Base-by-base conservation (phyloP, 2,888 invertebrate species). In the Ichneumoninae sp. region DNA sequence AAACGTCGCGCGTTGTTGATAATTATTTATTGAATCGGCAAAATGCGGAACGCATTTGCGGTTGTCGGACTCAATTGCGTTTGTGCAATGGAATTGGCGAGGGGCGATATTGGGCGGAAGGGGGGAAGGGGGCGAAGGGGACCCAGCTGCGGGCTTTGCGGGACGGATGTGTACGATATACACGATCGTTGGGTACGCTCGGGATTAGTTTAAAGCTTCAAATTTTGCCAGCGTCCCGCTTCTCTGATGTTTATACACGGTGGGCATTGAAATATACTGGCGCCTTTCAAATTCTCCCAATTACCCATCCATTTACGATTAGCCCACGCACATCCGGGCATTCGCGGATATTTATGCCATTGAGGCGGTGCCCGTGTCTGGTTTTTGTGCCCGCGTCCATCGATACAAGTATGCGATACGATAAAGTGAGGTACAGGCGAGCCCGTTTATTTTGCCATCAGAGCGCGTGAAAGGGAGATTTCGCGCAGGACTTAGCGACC, bases 1-100 rank as follows among this genome's bases (percentile, higher is more conserved):
- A 13, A 50, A 19, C 52, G 26, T 13, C 44, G 26, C 62, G 52
- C 47, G 60, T 71, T 66, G 80, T 76, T 72, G 80, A 76, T 76
- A 74, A 76, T 71, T 83, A 76, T 83, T 72, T 80, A 76, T 80
- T 60, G 66, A 71, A 71, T 79, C 71, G 68, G 57, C 75, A 71
- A 76, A 76, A 74, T 70, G 74, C 36, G 36, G 66, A 65, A 66
- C 36, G 69, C 50, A 40, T 50, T 30, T 22, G 22, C 47, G 70
- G 65, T 47, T 19, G 60, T 65, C 52, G 26, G 57, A 50, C 71
- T 71, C 33, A 71, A 70, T 80, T 68, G 44, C 71, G 60, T 74
- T 80, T 77, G 69, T 72, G 62, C 62, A 80, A 70, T 78, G 52
- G 5, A 84, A 84, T 80, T 80, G 22, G 50, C 44, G 44, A 3